Percentiles rank a stretch among this genome's conserved stretches.
Conservation (phyloP, 2,797 vertebrate genomes). For the Sebastes reedi region DNA sequence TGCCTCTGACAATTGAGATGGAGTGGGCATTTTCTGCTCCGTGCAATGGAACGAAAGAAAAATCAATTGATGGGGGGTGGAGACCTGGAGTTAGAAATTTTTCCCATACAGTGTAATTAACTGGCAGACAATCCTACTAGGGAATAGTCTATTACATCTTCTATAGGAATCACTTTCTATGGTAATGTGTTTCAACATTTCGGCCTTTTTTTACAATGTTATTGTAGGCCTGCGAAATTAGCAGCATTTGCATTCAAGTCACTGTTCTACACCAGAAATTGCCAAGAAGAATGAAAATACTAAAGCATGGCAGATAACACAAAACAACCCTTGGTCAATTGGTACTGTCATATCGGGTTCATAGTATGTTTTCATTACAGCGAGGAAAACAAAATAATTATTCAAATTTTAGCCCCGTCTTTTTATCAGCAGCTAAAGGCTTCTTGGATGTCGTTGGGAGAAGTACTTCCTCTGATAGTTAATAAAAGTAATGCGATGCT, state of each 20-base stretch:
- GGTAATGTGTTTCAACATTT: constrained; percentile 22
- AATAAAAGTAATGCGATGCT: not conserved
- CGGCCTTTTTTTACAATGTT: not conserved
- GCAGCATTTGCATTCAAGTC: not conserved
- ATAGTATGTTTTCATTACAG: not conserved
- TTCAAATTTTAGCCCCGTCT: no score
- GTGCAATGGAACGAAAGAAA: constrained; percentile 52
- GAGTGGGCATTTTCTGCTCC: constrained; percentile 55
- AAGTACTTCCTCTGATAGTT: not conserved
- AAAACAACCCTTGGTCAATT: not conserved
- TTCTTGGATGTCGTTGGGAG: not conserved
- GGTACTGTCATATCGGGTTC: not conserved
- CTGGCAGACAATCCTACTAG: constrained; percentile 16
- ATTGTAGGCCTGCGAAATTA: not conserved
- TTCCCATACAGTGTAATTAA: constrained; percentile 48
- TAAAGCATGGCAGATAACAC: not conserved
- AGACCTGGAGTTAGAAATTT: constrained; percentile 28
- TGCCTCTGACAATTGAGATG: constrained; percentile 70
- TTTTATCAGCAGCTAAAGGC: not conserved
- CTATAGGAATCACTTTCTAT: constrained; percentile 26
- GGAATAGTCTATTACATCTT: constrained; percentile 24
- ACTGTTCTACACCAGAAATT: not conserved
- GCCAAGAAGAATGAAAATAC: not conserved
- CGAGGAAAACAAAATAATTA: no score
- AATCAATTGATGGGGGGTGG: constrained; percentile 53